A percentile compares a stretch with the other conserved stretches of the same genome.
Evolutionary conservation across 2,797 vertebrate genomes (phyloP).

Genomic region (Sebastes taczanowskii): DNA sequence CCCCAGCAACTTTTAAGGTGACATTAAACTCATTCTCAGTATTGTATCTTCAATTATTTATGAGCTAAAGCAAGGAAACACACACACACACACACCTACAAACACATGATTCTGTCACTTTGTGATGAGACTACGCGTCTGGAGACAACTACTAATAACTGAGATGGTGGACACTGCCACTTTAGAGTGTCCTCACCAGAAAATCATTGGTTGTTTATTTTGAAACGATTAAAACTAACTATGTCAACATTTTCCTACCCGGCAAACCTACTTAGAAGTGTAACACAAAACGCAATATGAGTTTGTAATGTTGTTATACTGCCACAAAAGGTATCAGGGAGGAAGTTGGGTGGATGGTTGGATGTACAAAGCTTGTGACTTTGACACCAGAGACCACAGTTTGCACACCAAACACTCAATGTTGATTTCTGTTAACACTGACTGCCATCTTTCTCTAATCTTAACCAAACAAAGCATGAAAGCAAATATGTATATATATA

Average conservation of each 20-base stretch:
- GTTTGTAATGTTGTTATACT: not conserved
- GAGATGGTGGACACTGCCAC: too few species aligned
- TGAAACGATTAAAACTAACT: not conserved
- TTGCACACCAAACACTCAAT: not conserved
- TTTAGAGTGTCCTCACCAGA: not conserved
- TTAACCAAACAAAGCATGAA: not conserved
- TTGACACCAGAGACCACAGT: not conserved
- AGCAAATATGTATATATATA: too few species aligned
- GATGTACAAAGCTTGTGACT: not conserved
- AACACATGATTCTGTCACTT: not conserved
- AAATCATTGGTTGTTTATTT: not conserved
- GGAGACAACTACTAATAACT: not conserved
- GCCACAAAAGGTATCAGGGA: not conserved
- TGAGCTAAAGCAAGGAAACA: not conserved
- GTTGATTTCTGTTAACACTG: not conserved
- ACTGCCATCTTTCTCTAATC: not conserved
- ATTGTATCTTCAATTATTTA: slow-evolving; percentile 2
- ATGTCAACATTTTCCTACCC: not conserved
- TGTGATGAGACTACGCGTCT: not conserved
- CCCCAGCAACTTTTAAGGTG: not conserved
- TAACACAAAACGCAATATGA: not conserved
- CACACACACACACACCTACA: not conserved
- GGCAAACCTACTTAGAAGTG: not conserved
- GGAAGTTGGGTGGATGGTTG: not conserved
- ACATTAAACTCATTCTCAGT: slow-evolving; percentile 18